phyloP scores from a whole-genome alignment of 2,797 vertebrate genomes.

The Pyrocephalus nanus region DNA sequence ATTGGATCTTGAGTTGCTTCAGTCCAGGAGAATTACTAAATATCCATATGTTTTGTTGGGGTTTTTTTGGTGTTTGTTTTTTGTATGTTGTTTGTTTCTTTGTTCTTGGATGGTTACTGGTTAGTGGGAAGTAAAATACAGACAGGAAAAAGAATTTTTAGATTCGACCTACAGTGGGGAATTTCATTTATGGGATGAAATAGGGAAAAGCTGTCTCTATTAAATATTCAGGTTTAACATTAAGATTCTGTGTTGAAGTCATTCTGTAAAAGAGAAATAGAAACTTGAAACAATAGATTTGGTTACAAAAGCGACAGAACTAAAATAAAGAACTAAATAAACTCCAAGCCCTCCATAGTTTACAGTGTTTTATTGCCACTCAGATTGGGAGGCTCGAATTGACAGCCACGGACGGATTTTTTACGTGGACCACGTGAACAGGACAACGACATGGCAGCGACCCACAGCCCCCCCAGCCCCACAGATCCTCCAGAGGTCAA shows the following conservation, averaged over 20 bases:
- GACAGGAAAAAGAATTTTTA: not conserved
- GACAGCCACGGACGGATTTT: slow-evolving; percentile 98
- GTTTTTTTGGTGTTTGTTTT: not conserved
- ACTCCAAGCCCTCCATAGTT: not conserved
- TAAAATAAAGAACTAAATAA: not conserved
- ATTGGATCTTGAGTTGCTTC: not conserved
- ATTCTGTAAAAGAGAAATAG: not conserved
- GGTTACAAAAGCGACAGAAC: not conserved
- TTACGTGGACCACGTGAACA: slow-evolving; percentile 97
- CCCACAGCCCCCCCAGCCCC: slow-evolving; percentile 93
- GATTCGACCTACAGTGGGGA: not conserved
- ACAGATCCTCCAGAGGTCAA: slow-evolving; percentile 94
- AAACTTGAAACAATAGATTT: not conserved
- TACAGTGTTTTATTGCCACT: not conserved
- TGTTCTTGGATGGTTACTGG: not conserved
- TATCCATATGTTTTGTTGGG: not conserved
- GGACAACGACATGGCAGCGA: slow-evolving; percentile 97
- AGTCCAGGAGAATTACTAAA: not conserved
- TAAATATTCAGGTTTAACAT: not conserved
- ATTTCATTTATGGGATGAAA: not conserved
- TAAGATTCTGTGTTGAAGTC: not conserved
- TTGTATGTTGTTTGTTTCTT: not conserved
- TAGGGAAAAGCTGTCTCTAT: not conserved
- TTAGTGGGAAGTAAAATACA: not conserved
- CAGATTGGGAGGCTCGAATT: slow-evolving; percentile 98